phyloP scores from a whole-genome alignment of 2,888 invertebrate genomes.

The Siphlonurus alternatus region DNA sequence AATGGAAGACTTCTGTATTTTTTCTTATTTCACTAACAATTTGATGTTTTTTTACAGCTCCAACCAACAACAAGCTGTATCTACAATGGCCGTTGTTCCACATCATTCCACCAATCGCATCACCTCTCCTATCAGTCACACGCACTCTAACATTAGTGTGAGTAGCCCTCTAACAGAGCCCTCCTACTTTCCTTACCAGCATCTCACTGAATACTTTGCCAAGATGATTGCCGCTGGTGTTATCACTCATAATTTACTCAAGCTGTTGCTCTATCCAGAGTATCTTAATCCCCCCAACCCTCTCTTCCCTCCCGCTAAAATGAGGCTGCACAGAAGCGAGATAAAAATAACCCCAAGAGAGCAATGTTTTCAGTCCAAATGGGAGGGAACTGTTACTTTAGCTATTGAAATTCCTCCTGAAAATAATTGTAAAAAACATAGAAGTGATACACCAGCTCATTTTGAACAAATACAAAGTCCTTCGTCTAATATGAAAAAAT shows the following conservation, averaged over 20 bases:
- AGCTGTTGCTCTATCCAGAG: slow-evolving; percentile 46
- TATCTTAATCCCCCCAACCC: slow-evolving; percentile 14
- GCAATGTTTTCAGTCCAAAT: neutral
- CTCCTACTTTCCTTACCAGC: slow-evolving; percentile 25
- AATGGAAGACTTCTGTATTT: too few relatives aligned
- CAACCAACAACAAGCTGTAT: slow-evolving; percentile 39
- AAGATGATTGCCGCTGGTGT: slow-evolving; percentile 53
- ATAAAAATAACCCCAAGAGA: neutral
- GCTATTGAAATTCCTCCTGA: neutral
- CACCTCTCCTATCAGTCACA: slow-evolving; percentile 1
- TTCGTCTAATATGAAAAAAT: neutral
- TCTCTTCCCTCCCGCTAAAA: neutral
- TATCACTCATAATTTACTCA: slow-evolving; percentile 51
- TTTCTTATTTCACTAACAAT: too few relatives aligned
- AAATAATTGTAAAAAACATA: neutral
- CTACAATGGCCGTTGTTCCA: slow-evolving; percentile 33
- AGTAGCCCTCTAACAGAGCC: neutral
- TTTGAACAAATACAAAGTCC: neutral
- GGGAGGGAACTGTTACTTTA: neutral
- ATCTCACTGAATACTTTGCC: slow-evolving; percentile 58
- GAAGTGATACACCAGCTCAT: neutral
- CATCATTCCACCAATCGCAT: neutral
- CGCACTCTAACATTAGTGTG: slow-evolving; percentile 1
- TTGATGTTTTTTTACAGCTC: neutral
- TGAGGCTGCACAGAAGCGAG: neutral